These are phyloP conservation scores for Orientallactaga sibirica DNA, from an alignment of 2,797 vertebrate genomes.

Conservation along the genomic window DNA sequence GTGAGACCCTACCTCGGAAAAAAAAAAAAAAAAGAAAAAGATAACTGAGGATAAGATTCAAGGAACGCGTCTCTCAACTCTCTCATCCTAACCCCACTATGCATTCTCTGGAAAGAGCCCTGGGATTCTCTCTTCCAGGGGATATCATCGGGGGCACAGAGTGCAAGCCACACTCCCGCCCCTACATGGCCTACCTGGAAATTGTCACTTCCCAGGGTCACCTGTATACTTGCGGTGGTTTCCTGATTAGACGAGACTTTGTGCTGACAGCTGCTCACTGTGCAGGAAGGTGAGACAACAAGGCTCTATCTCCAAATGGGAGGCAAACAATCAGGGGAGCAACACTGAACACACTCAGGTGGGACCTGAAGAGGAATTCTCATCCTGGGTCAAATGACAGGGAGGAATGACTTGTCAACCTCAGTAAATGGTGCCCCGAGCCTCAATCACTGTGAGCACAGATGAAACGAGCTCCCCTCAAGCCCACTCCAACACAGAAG, in stretches of 20 bases:
- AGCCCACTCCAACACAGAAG: neutral
- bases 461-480: neutral
- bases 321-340: neutral
- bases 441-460: neutral
- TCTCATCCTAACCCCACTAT: too few relatives aligned
- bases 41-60: neutral
- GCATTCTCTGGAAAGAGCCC: neutral
- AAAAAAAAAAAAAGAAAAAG: too few relatives aligned
- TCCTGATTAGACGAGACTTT: slow-evolving; percentile 77
- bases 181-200: slow-evolving; percentile 78
- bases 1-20: too few relatives aligned
- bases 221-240: neutral
- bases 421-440: neutral
- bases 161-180: slow-evolving; percentile 72
- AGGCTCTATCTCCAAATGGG: neutral
- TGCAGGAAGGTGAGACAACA: slow-evolving; percentile 66
- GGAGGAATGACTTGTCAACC: neutral
- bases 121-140: slow-evolving; percentile 58
- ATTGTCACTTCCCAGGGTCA: neutral
- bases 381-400: neutral
- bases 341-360: neutral
- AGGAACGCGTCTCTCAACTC: neutral
- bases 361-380: neutral
- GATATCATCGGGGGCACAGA: slow-evolving; percentile 71
- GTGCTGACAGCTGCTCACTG: slow-evolving; percentile 79